These are phyloP conservation scores for Tenthredo notha DNA, from an alignment of 2,888 invertebrate genomes.

Conservation along the genomic window DNA sequence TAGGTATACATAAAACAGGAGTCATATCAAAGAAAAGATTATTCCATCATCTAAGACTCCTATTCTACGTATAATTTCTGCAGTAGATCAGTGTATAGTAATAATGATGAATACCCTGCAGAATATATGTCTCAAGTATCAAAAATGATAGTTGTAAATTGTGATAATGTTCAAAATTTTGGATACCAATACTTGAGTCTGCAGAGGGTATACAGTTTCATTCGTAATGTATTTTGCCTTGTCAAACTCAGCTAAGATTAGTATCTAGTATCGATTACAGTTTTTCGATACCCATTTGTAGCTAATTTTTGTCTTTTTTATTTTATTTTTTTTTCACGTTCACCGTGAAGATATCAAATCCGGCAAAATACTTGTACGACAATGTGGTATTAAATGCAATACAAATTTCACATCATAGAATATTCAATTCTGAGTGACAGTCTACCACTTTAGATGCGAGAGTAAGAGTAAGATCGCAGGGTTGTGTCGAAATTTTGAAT, in stretches of 20 bases:
- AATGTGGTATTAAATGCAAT: not conserved
- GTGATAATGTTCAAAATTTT: not conserved
- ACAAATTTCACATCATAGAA: not conserved
- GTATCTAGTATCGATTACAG: constrained; percentile 32
- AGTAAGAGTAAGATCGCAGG: not conserved
- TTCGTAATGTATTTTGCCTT: constrained; percentile 23
- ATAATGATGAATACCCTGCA: not conserved
- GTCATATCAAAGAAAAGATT: not conserved
- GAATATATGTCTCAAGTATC: not conserved
- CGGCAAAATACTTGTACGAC: constrained; percentile 21
- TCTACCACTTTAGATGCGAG: not conserved
- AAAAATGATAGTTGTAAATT: not conserved
- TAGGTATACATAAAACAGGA: constrained; percentile 11
- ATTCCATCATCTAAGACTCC: not conserved
- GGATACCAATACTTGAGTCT: not conserved
- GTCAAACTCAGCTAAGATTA: constrained; percentile 16
- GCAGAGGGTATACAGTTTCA: constrained; percentile 1
- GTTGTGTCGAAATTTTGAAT: constrained; percentile 24
- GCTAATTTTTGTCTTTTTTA: not conserved
- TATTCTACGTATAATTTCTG: not conserved
- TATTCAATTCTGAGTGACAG: constrained; percentile 9
- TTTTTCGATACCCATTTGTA: not conserved
- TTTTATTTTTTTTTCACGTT: not conserved
- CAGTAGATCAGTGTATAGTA: not conserved
- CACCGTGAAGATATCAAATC: constrained; percentile 6